phyloP scores from a whole-genome alignment of 2,113 vertebrate species.

The Chaetops frenatus region DNA sequence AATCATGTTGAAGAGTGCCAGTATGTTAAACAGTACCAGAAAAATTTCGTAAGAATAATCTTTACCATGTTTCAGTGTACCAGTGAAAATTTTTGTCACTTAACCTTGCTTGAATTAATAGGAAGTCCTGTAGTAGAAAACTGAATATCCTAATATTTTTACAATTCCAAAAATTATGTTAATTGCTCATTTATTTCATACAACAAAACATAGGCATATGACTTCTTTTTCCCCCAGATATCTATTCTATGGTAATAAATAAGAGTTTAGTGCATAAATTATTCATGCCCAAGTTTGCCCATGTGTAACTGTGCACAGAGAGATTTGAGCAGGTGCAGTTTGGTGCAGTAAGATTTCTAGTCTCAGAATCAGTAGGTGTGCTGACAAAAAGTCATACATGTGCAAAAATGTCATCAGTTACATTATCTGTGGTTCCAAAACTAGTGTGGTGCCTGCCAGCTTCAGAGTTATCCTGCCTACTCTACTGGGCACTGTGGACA shows the following conservation, averaged over 20 bases:
- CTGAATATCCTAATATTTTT: background rate
- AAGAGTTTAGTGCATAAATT: background rate
- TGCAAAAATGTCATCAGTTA: conserved; percentile 17
- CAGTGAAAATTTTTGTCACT: background rate
- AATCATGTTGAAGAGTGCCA: background rate
- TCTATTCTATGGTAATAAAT: background rate
- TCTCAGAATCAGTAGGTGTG: background rate
- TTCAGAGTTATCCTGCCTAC: background rate
- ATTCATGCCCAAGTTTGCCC: background rate
- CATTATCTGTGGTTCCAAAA: background rate
- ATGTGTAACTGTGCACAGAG: background rate
- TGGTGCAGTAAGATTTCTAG: background rate
- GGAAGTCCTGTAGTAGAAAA: background rate
- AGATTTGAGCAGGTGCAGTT: background rate
- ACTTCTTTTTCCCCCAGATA: background rate
- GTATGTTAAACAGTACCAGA: background rate
- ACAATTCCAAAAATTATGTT: background rate
- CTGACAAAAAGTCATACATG: conserved; percentile 1
- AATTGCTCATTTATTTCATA: background rate
- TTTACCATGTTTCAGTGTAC: background rate
- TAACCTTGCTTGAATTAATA: background rate
- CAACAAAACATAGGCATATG: background rate
- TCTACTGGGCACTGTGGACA: background rate
- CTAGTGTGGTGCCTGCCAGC: background rate
- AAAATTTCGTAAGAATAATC: background rate